These are phyloP conservation scores for Apteryx owenii DNA, from an alignment of 2,113 vertebrate genomes.

Conservation along the genomic window DNA sequence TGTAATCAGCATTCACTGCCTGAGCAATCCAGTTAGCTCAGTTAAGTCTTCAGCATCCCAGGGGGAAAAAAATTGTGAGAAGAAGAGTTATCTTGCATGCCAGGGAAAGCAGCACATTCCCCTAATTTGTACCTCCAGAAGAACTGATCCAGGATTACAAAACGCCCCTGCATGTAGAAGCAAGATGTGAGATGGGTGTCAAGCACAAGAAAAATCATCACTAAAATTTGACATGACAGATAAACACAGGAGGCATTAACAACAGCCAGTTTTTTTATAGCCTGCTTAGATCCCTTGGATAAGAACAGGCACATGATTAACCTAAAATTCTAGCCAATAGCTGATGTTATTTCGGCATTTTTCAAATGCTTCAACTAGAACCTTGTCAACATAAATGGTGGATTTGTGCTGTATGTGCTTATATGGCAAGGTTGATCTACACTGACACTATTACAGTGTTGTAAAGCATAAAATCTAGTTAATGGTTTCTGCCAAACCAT, in stretches of 20 bases:
- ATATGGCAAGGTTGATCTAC: conserved; percentile 82
- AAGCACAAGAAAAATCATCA: conserved; percentile 42
- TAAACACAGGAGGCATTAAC: conserved; percentile 59
- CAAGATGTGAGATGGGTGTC: conserved; percentile 50
- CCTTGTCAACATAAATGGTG: conserved; percentile 78
- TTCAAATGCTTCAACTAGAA: conserved; percentile 76
- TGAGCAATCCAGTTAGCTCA: neutral
- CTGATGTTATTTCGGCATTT: conserved; percentile 75
- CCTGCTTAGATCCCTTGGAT: conserved; percentile 39
- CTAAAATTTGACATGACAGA: conserved; percentile 39
- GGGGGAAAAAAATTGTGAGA: neutral
- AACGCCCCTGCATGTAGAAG: neutral
- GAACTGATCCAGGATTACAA: neutral
- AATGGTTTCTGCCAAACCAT: conserved; percentile 79
- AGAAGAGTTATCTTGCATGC: neutral
- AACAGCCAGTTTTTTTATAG: conserved; percentile 51
- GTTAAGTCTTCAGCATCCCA: neutral
- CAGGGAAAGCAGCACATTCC: neutral
- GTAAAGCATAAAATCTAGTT: conserved; percentile 79
- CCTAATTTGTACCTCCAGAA: neutral
- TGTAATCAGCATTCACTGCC: neutral
- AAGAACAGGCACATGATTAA: conserved; percentile 40
- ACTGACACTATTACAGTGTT: conserved; percentile 72
- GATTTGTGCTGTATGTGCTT: conserved; percentile 80
- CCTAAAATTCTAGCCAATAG: conserved; percentile 57